Percentiles rank a stretch among this genome's conserved stretches.
Conservation (phyloP, 2,888 invertebrate species). For the Tridacna gigas region DNA sequence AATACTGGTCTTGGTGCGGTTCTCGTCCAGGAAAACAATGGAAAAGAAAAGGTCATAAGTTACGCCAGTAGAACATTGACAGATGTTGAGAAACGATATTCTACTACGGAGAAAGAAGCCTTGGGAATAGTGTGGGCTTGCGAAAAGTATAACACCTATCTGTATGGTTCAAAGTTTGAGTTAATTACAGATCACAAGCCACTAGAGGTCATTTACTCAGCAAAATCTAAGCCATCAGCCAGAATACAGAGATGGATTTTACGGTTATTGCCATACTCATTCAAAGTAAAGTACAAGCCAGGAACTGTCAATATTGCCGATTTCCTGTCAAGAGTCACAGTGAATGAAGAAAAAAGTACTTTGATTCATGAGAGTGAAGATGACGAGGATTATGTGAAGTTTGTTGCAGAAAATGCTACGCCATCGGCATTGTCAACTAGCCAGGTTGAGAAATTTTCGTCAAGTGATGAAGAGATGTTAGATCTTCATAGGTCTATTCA, state of each 20-base stretch:
- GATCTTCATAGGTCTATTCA: background rate
- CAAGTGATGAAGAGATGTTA: slow-evolving; percentile 39
- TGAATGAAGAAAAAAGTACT: background rate
- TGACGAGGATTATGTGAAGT: background rate
- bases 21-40: slow-evolving; percentile 34
- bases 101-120: slow-evolving; percentile 63
- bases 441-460: background rate
- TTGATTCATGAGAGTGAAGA: background rate
- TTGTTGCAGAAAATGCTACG: slow-evolving; percentile 11
- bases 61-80: slow-evolving; percentile 42
- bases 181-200: slow-evolving; percentile 69
- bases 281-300: background rate
- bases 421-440: background rate
- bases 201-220: slow-evolving; percentile 26
- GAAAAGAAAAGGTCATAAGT: slow-evolving; percentile 10
- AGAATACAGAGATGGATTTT: slow-evolving; percentile 70
- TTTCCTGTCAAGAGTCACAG: background rate
- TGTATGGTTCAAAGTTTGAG: slow-evolving; percentile 65
- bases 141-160: slow-evolving; percentile 66
- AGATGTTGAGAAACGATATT: slow-evolving; percentile 36
- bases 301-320: slow-evolving; percentile 16
- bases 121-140: slow-evolving; percentile 68
- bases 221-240: slow-evolving; percentile 42
- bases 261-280: background rate
- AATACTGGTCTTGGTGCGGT: slow-evolving; percentile 41